Evolutionary conservation across 1,140 invertebrate genomes (phyloP).

Genomic region (Bicyclus anynana): DNA sequence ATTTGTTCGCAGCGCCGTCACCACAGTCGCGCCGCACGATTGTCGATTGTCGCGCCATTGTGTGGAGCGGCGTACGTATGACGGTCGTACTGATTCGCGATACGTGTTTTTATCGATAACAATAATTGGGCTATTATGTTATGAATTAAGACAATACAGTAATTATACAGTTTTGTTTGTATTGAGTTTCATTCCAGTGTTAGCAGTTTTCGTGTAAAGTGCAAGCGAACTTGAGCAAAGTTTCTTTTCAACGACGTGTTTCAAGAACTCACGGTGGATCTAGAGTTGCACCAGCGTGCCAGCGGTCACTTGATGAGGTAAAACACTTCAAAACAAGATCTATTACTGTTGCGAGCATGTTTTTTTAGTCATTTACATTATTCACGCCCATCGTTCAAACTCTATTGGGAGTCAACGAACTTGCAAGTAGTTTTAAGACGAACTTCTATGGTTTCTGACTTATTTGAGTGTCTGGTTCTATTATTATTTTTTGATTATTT

Average conservation of each 20-base stretch:
- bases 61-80: conserved; percentile 56
- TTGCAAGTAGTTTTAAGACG: not conserved
- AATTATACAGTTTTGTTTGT: conserved; percentile 37
- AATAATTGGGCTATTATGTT: conserved; percentile 36
- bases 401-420: not conserved
- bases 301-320: conserved; percentile 75
- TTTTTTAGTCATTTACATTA: not conserved
- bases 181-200: conserved; percentile 31
- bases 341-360: not conserved
- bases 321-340: conserved; percentile 5
- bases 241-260: conserved; percentile 14
- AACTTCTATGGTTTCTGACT: too few species aligned
- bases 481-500: too few species aligned
- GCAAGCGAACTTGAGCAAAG: conserved; percentile 27
- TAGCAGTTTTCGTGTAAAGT: conserved; percentile 40
- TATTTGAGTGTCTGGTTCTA: too few species aligned
- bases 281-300: conserved; percentile 70
- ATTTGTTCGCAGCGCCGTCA: conserved; percentile 61
- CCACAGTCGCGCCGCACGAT: conserved; percentile 66
- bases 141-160: conserved; percentile 30
- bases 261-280: conserved; percentile 55
- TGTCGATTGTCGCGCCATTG: conserved; percentile 75
- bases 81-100: conserved; percentile 54
- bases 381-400: not conserved
- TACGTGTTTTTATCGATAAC: conserved; percentile 51